A percentile compares a stretch with the other conserved stretches of the same genome.
Conservation (phyloP, 2,797 vertebrate genomes). For the Argyrosomus regius region DNA sequence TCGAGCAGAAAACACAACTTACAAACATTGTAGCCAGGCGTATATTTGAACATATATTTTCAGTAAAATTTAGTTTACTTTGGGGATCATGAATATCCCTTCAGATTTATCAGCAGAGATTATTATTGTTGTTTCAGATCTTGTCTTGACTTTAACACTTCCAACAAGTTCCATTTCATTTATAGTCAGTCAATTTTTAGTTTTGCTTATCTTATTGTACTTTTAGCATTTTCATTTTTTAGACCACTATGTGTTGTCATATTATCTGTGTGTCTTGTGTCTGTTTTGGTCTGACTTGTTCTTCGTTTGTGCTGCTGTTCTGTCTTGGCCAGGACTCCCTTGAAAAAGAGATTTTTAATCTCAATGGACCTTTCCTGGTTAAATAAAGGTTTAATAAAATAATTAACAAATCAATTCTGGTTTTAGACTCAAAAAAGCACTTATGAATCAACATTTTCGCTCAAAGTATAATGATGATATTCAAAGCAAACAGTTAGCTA, state of each 20-base stretch:
- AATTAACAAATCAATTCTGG: background rate
- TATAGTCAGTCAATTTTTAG: background rate
- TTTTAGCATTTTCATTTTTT: too few species aligned
- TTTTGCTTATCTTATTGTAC: background rate
- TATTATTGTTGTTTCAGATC: background rate
- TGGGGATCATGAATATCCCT: background rate
- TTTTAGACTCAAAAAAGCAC: too few species aligned
- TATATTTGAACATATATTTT: background rate
- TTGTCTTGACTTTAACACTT: background rate
- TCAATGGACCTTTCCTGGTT: too few species aligned
- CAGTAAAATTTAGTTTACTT: background rate
- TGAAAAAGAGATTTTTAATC: too few species aligned
- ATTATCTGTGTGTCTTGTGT: too few species aligned
- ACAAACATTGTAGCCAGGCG: background rate
- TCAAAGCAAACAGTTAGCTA: background rate
- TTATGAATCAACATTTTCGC: background rate
- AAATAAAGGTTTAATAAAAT: too few species aligned
- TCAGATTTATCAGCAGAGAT: too few species aligned
- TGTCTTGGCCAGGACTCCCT: too few species aligned
- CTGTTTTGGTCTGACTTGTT: too few species aligned
- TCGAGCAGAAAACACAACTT: background rate
- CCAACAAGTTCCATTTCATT: background rate
- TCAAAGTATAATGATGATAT: background rate
- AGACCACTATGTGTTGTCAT: too few species aligned
- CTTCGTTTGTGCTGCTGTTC: too few species aligned